These are phyloP conservation scores for Leucozona laternaria DNA, from an alignment of 2,888 invertebrate genomes.

Conservation along the genomic window DNA sequence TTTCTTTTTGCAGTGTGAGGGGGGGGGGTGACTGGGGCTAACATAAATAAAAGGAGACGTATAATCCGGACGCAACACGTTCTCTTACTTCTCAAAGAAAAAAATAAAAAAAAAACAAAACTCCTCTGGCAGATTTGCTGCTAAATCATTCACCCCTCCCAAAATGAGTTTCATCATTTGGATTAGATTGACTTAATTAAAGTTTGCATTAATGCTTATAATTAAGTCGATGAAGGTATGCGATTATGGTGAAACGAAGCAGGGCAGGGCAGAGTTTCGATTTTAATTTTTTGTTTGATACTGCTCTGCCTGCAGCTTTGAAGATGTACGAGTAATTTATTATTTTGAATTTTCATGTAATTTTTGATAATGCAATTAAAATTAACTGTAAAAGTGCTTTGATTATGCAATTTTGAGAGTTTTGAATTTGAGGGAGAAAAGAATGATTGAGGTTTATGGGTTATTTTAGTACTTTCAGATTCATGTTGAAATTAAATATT, in stretches of 20 bases:
- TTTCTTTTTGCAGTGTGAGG: conserved; percentile 4
- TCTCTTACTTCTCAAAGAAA: background rate
- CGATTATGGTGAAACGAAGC: background rate
- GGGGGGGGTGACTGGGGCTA: background rate
- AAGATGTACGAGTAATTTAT: conserved; percentile 47
- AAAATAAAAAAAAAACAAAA: background rate
- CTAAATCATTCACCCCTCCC: conserved; percentile 49
- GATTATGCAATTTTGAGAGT: conserved; percentile 5
- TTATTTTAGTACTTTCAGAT: background rate
- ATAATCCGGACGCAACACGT: conserved; percentile 52
- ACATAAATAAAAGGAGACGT: conserved; percentile 34
- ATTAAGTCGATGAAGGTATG: conserved; percentile 60
- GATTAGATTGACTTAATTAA: conserved; percentile 76
- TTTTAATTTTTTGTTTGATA: background rate
- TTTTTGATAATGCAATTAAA: conserved; percentile 56
- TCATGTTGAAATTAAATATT: background rate
- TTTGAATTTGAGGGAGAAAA: background rate
- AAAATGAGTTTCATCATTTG: conserved; percentile 56
- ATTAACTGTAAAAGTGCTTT: conserved; percentile 24
- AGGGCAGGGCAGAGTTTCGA: background rate
- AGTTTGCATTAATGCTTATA: conserved; percentile 72
- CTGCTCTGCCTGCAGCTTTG: conserved; percentile 37
- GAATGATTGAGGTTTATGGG: background rate
- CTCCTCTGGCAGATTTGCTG: background rate
- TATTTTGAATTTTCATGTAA: conserved; percentile 57